Evolutionary conservation across 1,140 invertebrate genomes (phyloP), one percentile per base, ranked within the genome.

Genomic region (Reticulitermes speratus): DNA sequence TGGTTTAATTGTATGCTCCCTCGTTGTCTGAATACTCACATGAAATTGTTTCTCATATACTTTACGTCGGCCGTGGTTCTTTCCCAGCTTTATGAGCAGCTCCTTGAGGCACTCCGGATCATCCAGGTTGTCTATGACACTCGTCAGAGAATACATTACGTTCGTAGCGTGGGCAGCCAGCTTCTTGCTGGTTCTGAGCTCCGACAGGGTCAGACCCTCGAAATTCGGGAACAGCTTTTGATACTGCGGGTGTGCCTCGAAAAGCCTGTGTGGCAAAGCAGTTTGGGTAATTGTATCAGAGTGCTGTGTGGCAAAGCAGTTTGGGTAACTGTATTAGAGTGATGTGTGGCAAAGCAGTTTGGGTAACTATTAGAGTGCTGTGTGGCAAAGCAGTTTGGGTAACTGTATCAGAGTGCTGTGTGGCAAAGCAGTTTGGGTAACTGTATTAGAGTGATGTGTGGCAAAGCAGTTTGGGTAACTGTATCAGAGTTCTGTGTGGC

Each of bases 91-190:
- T 44, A 92, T 88, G 87, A 96, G 91, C 89, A 94, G 92, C 44
- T 93, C 94, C 6, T 93, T 91, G 14, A 96, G 91, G 44, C 94
- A 90, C 82, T 93, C 93, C 0, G 93, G 91, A 88, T 96, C 93
- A 87, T 94, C 91, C n/a, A 96, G 90, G 85, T 93, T 93, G 87
- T 94, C 93, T 21, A 96, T 92, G 0, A 95, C 92, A 3, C 92
- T 91, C 84, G 91, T 93, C 44, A 96, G 88, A 2, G 94, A 90
- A 7, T 93, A 92, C 90, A 96, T 92, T 30, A 96, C 92, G 85
- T 92, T 94, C 23, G 93, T 91, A 25, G 93, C 94, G 90, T 96
- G 96, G 0, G 94, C 94, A 88, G 94, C 93, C 87, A 96, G 94
- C 88, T 93, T 93, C 44, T 92, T 91, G 88, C 94, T 95, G 0